Evolutionary conservation across 2,113 vertebrate genomes (phyloP).

Genomic region (Rana temporaria): DNA sequence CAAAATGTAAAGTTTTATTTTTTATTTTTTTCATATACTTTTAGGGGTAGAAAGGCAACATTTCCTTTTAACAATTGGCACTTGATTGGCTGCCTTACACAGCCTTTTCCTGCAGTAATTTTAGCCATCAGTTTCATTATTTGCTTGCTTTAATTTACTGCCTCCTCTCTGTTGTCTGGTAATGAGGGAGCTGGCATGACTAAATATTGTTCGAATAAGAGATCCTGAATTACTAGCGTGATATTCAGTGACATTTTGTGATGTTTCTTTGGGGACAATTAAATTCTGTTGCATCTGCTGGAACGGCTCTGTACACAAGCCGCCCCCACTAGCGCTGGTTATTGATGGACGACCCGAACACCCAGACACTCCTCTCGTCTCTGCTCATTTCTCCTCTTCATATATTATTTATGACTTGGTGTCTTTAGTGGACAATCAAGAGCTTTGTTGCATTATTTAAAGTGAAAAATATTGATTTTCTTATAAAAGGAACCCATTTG

Average conservation of each 20-base stretch:
- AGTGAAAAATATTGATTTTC: conserved; percentile 47
- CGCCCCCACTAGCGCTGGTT: conserved; percentile 4
- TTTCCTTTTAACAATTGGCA: too few species aligned
- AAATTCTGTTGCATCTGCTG: conserved; percentile 15
- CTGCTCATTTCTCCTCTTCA: conserved; percentile 38
- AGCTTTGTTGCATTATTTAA: conserved; percentile 42
- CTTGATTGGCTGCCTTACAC: too few species aligned
- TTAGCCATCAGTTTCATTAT: too few species aligned
- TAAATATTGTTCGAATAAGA: conserved; percentile 13
- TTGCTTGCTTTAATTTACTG: not conserved
- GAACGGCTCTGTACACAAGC: conserved; percentile 1
- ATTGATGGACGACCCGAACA: conserved; percentile 21
- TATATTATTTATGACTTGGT: conserved; percentile 51
- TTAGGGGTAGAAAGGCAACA: too few species aligned
- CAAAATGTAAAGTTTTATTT: too few species aligned
- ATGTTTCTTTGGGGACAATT: conserved; percentile 31
- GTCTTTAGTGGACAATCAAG: conserved; percentile 10
- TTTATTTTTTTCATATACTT: too few species aligned
- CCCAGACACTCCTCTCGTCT: not conserved
- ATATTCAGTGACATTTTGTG: conserved; percentile 44
- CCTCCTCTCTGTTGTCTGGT: not conserved
- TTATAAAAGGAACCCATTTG: conserved; percentile 9
- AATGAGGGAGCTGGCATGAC: not conserved
- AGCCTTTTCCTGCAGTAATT: too few species aligned
- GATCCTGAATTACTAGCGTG: conserved; percentile 7